Evolutionary conservation across 2,113 vertebrate species (phyloP), one percentile per base, ranked within the genome.

Genomic region (Sander lucioperca): DNA sequence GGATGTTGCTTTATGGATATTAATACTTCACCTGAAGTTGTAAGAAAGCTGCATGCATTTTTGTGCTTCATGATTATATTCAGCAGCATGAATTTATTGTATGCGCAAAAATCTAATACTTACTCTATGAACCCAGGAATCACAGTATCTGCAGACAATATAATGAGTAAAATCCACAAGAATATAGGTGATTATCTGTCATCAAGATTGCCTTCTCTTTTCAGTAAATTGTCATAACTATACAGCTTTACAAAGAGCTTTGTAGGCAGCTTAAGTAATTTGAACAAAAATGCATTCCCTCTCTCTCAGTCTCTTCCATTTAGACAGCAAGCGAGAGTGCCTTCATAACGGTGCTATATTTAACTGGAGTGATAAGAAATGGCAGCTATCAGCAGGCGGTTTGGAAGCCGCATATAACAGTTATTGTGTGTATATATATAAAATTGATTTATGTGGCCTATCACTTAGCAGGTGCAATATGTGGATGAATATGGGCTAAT

Each of bases 331-430:
- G 85, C 61, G 80, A 83, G 91, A 92, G 89, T 88, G 89, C 89
- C 77, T 87, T 79, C 77, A 88, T 90, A 79, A 86, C 57, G 39
- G 64, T 27, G 68, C 80, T 59, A 82, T 89, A 86, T 93, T 85
- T 85, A 90, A 84, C 62, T 3, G 45, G 50, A 61, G 83, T 84
- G 94, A 93, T 93, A 93, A 94, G 89, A 89, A 93, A 93, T 87
- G 89, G 92, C 83, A 89, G 92, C 91, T 86, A 93, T 93, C 90
- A 91, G 88, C 89, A 86, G 89, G 82, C 82, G 43, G 79, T 85
- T 82, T 69, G 68, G 75, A 79, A 89, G 79, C 88, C 50, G 82
- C 88, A 77, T 76, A 84, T 69, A 79, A 81, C 86, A 61, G 66
- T 92, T 88, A 91, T 83, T 90, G 83, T 89, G 88, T 74, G 79